Evolutionary conservation across 1,140 invertebrate species (phyloP).

Genomic region (Saccostrea echinata): DNA sequence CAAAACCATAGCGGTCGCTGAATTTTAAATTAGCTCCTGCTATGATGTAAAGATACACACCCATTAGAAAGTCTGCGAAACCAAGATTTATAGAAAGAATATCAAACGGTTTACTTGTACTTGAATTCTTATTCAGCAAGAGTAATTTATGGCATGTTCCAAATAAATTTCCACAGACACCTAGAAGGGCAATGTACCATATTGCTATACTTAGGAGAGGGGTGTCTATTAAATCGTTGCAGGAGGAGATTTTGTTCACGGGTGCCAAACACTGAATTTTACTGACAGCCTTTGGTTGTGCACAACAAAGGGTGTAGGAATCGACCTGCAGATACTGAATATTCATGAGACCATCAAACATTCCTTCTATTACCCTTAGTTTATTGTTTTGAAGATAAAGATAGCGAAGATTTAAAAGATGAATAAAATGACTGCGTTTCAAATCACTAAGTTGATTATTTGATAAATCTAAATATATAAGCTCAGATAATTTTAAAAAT

Average conservation of each 20-base stretch:
- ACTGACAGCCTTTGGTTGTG: slow-evolving; percentile 29
- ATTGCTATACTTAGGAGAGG: slow-evolving; percentile 52
- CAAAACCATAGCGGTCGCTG: slow-evolving; percentile 63
- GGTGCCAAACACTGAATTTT: slow-evolving; percentile 59
- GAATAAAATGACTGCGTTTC: slow-evolving; percentile 10
- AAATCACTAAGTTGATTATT: not conserved
- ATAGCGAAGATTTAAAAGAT: not conserved
- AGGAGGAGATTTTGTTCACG: slow-evolving; percentile 62
- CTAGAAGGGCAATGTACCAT: slow-evolving; percentile 59
- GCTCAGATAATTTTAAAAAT: slow-evolving; percentile 1
- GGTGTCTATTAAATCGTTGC: slow-evolving; percentile 57
- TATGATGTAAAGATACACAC: slow-evolving; percentile 72
- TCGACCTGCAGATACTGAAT: slow-evolving; percentile 55
- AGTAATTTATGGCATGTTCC: slow-evolving; percentile 43
- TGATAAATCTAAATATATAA: slow-evolving; percentile 8
- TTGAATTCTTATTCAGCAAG: not conserved
- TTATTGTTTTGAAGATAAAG: slow-evolving; percentile 31
- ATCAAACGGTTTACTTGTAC: not conserved
- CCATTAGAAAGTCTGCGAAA: slow-evolving; percentile 70
- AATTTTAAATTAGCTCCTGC: slow-evolving; percentile 67
- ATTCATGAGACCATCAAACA: slow-evolving; percentile 53
- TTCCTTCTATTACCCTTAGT: slow-evolving; percentile 32
- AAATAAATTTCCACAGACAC: slow-evolving; percentile 59
- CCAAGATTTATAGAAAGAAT: slow-evolving; percentile 62
- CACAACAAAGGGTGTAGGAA: slow-evolving; percentile 61